Evolutionary conservation across 64 coral and sea anemone species (phyloP).

Genomic region (Actinia tenebrosa): DNA sequence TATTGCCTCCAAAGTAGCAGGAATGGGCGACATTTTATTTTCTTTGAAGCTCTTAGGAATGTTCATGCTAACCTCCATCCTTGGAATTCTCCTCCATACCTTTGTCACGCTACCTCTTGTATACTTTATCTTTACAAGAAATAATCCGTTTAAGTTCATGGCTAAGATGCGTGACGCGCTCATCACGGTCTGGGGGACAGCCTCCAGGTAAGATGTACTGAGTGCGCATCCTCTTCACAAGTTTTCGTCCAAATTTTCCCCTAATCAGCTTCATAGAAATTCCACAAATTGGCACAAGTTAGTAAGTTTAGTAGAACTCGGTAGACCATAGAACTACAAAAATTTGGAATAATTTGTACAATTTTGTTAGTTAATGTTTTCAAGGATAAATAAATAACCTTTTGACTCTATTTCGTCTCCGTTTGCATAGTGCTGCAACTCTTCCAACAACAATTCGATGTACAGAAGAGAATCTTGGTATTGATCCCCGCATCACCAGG

Average conservation of each 20-base stretch:
- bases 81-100: conserved; percentile 50
- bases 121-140: conserved; percentile 64
- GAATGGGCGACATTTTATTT: conserved; percentile 44
- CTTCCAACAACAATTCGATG: conserved; percentile 73
- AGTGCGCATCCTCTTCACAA: background rate
- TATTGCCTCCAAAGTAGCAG: conserved; percentile 68
- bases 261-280: too few species aligned
- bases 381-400: background rate
- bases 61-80: conserved; percentile 42
- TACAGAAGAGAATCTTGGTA: conserved; percentile 49
- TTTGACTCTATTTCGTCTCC: background rate
- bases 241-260: background rate
- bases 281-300: too few species aligned
- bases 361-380: too few species aligned
- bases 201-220: conserved; percentile 58
- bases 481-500: conserved; percentile 56
- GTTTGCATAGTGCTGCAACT: conserved; percentile 39
- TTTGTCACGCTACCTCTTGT: conserved; percentile 55
- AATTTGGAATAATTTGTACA: too few species aligned
- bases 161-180: conserved; percentile 54
- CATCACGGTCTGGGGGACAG: conserved; percentile 72
- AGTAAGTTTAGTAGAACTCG: too few species aligned
- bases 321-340: too few species aligned
- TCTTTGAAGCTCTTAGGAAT: conserved; percentile 47
- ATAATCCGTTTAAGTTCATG: conserved; percentile 70